Base-by-base conservation (phyloP, 30 jellyfish, hydroid and myxozoan genomes). In the Hydra vulgaris region DNA sequence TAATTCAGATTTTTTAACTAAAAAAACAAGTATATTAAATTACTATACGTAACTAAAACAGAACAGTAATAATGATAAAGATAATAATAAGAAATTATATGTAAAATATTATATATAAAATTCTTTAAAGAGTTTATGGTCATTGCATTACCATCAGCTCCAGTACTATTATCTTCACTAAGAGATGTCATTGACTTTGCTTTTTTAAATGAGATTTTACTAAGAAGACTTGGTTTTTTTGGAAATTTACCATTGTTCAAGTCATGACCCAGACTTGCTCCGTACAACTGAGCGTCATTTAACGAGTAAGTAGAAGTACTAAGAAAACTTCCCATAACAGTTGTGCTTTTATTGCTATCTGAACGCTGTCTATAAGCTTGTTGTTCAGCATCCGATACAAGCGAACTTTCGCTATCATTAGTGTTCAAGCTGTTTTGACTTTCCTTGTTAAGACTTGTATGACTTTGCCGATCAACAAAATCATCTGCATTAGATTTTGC, bases 351-450 rank as follows among this genome's bases (percentile, higher is more conserved):
- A 40, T 12, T 70, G 18, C 83, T 75, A 75, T 70, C 83, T 0
- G 83, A 75, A 53, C 83, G 83, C 27, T 77, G 69, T 5, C 85
- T 77, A 18, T 27, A 27, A 53, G 27, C 20, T 23, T 77, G 79
- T 25, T 55, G 53, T 20, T 78, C 85, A 23, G 52, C 66, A 18
- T 78, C 85, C 4, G 85, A 78, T 15, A 81, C 69, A 15, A 78
- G 79, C 12, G 85, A 78, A 23, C 69, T 77, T 53, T 78, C 67
- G n/a, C 85, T 78, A 19, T 61, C 85, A 78, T 56, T 16, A 15
- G 26, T 21, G 72, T 84, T 88, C 27, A 85, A 27, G 68, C 96
- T 89, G 40, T 84, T n/a, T 82, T 89, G 96, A 81, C 96, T 89
- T 20, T 40, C 61, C 12, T 40, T 40, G 12, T 40, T 40, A 3